Conservation (phyloP, 2,888 invertebrate species). For the Crioceris asparagi region DNA sequence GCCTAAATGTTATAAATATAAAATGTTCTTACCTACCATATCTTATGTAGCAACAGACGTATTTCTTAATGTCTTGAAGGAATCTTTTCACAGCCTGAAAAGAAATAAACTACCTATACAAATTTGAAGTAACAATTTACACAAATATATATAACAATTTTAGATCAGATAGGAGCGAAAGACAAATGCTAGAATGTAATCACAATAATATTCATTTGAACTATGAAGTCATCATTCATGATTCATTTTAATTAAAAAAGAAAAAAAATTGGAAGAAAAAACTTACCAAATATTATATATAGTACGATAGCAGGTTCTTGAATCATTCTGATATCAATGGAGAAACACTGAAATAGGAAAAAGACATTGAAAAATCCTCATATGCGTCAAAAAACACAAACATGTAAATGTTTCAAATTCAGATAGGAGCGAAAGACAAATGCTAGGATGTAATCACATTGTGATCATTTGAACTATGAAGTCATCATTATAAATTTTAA, state of each 20-base stretch:
- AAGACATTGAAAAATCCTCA: too few relatives aligned
- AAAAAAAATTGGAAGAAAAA: neutral
- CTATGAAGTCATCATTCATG: constrained; percentile 33
- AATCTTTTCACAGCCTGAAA: too few relatives aligned
- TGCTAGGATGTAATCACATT: constrained; percentile 25
- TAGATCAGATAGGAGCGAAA: constrained; percentile 34
- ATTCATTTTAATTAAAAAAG: constrained; percentile 1
- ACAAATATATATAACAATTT: too few relatives aligned
- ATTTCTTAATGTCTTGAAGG: too few relatives aligned
- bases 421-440: constrained; percentile 35
- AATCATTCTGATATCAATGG: neutral
- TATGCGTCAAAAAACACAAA: too few relatives aligned
- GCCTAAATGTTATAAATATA: too few relatives aligned
- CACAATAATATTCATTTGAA: constrained; percentile 33
- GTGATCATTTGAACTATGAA: constrained; percentile 35
- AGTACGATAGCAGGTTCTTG: neutral
- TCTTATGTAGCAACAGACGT: too few relatives aligned
- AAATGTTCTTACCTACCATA: too few relatives aligned
- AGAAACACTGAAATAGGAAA: neutral
- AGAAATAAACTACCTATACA: too few relatives aligned
- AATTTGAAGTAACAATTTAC: too few relatives aligned
- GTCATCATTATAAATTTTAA: too few relatives aligned
- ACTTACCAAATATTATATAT: neutral
- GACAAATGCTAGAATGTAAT: constrained; percentile 27
- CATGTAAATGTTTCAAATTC: too few relatives aligned